Evolutionary conservation across 2,113 vertebrate genomes (phyloP).

Genomic region (Origma solitaria): DNA sequence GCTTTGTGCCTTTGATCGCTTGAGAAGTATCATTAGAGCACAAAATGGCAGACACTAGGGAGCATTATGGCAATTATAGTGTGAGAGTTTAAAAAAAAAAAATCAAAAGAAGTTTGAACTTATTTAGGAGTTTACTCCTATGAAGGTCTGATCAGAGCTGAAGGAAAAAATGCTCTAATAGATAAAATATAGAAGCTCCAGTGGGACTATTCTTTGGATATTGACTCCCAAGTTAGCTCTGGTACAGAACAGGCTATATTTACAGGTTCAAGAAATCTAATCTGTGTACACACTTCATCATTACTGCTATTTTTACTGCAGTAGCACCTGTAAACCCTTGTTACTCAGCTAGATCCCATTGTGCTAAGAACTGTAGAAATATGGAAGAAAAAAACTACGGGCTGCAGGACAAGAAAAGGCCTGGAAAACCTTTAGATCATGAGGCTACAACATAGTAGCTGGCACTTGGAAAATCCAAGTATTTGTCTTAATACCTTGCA

Average conservation of each 20-base stretch:
- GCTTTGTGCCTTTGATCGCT: conserved; percentile 56
- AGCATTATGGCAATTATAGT: conserved; percentile 33
- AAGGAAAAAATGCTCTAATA: not conserved
- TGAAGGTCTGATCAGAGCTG: not conserved
- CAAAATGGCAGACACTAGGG: conserved; percentile 41
- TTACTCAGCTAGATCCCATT: not conserved
- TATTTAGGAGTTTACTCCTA: not conserved
- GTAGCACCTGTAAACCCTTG: not conserved
- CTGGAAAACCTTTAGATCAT: not conserved
- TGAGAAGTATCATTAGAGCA: conserved; percentile 38
- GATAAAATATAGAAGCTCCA: not conserved
- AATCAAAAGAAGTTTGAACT: conserved; percentile 7
- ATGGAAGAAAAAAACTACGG: not conserved
- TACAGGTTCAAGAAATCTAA: conserved; percentile 14
- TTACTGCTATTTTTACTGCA: conserved; percentile 5
- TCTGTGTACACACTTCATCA: not conserved
- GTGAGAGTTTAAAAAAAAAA: not conserved
- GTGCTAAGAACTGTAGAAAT: not conserved
- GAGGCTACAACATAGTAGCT: not conserved
- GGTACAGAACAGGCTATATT: not conserved
- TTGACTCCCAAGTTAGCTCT: not conserved
- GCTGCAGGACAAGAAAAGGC: not conserved
- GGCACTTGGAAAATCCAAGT: not conserved
- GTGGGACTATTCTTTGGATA: not conserved
- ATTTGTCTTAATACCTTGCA: not conserved